Evolutionary conservation across 2,113 vertebrate species (phyloP), one percentile per base, ranked within the genome.

Genomic region (Microtus ochrogaster): DNA sequence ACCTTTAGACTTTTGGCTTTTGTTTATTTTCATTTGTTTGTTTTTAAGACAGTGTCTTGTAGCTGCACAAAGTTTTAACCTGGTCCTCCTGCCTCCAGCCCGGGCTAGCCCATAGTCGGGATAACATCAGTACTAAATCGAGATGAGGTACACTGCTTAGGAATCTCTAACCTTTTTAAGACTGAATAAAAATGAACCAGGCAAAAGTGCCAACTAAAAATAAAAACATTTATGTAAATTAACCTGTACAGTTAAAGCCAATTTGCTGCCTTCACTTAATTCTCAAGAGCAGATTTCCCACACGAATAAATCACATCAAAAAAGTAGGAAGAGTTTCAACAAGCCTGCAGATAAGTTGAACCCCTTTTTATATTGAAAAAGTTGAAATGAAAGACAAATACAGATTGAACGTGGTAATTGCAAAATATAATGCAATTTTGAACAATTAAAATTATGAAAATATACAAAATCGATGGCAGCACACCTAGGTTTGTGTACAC

Each of bases 361-460:
- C 97, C 81, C 74, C 92, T 74, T 97, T 96, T 98, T 97, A 94
- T 96, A 97, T 97, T 96, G 97, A 98, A 97, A 36, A 97, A 33
- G 93, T 97, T 98, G 98, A 98, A 98, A 98, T 98, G 97, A 98
- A 98, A 97, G 96, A 97, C 98, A 97, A 96, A 93, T 98, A 84
- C 97, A 97, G 98, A 97, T 98, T 97, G 97, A 98, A 97, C 98
- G 96, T 94, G 96, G 97, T 96, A 97, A 98, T 39, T 97, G 98
- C 98, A 98, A 98, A 98, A 98, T 98, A 98, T 97, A 98, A 98
- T 97, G 98, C 98, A 98, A 98, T 94, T 98, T 86, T 92, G 84
- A 98, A 98, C 98, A 98, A 97, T 98, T 97, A 98, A 97, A 98
- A 97, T 96, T 96, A 96, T 95, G 95, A 98, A 98, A 98, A 98